Evolutionary conservation across 1,140 invertebrate species (phyloP), one percentile per base, ranked within the genome.

Genomic region (Cydia fagiglandana): DNA sequence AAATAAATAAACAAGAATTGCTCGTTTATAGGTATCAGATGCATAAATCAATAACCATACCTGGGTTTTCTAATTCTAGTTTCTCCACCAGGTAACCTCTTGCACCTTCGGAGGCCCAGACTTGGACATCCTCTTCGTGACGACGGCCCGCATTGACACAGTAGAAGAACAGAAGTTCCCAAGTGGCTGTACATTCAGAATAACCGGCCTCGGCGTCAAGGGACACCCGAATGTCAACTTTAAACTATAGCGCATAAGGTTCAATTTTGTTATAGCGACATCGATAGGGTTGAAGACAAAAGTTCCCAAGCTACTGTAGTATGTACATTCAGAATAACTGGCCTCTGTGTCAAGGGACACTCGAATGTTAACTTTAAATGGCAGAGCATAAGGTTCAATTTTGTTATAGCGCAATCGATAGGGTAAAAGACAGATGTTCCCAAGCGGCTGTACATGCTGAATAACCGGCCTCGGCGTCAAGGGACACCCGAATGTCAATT

Each of bases 31-130:
- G n/a, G n/a, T n/a, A n/a, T 24, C 24, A 24, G 24, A 24, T 24
- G 24, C 24, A 24, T 24, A 24, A 24, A 24, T 24, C 4, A 30
- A 30, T 30, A 30, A 30, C 30, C 30, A 30, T 30, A 30, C 30
- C 30, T 30, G 30, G 30, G 4, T 34, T 34, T 34, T 34, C 38
- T 41, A 41, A 41, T 41, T 41, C 1, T 10, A 41, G 38, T 41
- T 41, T 41, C 9, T 41, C 7, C 38, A 10, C 76, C 94, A 95
- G 82, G 94, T 96, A 2, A 97, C 96, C 0, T 97, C 96, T 1
- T 94, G 95, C 0, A 94, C 95, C 76, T 98, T 96, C 84, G 97
- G 97, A 24, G 97, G 96, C n/a, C 91, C 94, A 7, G 94, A 96
- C 83, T 87, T 96, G 38, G 95, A 96, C 81, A 94, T 95, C 76